Evolutionary conservation across 2,113 vertebrate genomes (phyloP).

Genomic region (Hemiscyllium ocellatum): DNA sequence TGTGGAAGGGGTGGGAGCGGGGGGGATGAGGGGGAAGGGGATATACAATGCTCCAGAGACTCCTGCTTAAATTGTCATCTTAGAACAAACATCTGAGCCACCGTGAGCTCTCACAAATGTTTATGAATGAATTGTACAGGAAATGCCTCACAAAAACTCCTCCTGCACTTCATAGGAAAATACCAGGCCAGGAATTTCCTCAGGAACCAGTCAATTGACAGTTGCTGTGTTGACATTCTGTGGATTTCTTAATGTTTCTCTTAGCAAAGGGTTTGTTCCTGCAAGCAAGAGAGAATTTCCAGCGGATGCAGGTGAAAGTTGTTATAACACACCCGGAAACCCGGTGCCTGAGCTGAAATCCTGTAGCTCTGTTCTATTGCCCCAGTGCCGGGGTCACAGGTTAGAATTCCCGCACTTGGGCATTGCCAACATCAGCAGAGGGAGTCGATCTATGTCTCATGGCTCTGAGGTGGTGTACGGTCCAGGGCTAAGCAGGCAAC

Average conservation of each 20-base stretch:
- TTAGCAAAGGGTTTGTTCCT: not conserved
- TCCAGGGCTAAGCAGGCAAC: not conserved
- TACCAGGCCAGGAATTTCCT: not conserved
- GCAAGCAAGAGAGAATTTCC: not conserved
- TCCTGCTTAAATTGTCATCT: not conserved
- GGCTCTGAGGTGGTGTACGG: not conserved
- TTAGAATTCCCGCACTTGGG: not conserved
- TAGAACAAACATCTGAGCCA: slow-evolving; percentile 11
- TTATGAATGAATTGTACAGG: not conserved
- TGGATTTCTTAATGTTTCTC: too few species aligned
- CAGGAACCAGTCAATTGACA: not conserved
- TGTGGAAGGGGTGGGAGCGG: too few species aligned
- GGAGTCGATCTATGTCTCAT: not conserved
- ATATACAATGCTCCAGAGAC: not conserved
- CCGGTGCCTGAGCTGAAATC: not conserved
- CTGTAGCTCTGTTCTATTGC: not conserved
- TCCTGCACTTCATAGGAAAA: not conserved
- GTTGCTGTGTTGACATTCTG: not conserved
- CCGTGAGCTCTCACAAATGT: not conserved
- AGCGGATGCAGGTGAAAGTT: not conserved
- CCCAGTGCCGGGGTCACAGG: not conserved
- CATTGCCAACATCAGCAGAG: not conserved
- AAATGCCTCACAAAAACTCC: not conserved
- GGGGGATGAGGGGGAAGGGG: not conserved
- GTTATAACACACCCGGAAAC: not conserved